phyloP scores from a whole-genome alignment of 1,140 invertebrate species.

The Magallana ariakensis region DNA sequence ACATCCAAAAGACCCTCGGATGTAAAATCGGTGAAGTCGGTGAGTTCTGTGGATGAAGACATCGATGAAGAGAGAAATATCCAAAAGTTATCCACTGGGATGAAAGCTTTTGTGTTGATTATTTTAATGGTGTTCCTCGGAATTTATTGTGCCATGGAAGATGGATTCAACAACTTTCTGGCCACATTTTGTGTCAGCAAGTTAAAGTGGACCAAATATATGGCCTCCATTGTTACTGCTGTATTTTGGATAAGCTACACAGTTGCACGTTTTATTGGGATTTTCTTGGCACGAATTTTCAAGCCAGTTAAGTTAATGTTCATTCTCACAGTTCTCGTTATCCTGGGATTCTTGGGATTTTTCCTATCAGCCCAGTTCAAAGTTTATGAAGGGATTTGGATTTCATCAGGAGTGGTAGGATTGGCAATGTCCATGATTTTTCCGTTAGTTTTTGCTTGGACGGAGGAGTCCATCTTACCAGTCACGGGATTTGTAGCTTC shows the following conservation, averaged over 20 bases:
- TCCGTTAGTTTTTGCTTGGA: slow-evolving; percentile 62
- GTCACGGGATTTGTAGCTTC: slow-evolving; percentile 61
- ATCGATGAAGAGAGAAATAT: slow-evolving; percentile 11
- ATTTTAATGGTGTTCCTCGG: slow-evolving; percentile 47
- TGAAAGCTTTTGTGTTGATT: slow-evolving; percentile 35
- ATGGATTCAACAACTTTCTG: slow-evolving; percentile 58
- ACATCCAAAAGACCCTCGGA: not conserved
- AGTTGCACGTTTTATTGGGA: slow-evolving; percentile 53
- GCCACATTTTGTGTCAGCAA: slow-evolving; percentile 61
- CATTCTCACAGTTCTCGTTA: not conserved
- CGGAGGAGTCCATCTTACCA: slow-evolving; percentile 57
- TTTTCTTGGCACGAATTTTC: slow-evolving; percentile 54
- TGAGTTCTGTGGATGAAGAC: not conserved
- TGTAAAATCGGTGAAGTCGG: not conserved
- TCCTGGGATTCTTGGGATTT: slow-evolving; percentile 15
- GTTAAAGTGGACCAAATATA: slow-evolving; percentile 59
- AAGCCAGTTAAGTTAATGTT: slow-evolving; percentile 7
- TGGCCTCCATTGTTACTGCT: slow-evolving; percentile 55
- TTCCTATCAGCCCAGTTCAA: slow-evolving; percentile 26
- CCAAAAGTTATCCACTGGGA: not conserved
- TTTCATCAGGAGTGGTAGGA: slow-evolving; percentile 54
- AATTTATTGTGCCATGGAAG: slow-evolving; percentile 62
- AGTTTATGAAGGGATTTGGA: slow-evolving; percentile 61
- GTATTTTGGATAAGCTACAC: slow-evolving; percentile 61
- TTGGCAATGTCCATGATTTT: slow-evolving; percentile 62